Evolutionary conservation across 2,113 vertebrate genomes (phyloP).

Genomic region (Chiloscyllium plagiosum): DNA sequence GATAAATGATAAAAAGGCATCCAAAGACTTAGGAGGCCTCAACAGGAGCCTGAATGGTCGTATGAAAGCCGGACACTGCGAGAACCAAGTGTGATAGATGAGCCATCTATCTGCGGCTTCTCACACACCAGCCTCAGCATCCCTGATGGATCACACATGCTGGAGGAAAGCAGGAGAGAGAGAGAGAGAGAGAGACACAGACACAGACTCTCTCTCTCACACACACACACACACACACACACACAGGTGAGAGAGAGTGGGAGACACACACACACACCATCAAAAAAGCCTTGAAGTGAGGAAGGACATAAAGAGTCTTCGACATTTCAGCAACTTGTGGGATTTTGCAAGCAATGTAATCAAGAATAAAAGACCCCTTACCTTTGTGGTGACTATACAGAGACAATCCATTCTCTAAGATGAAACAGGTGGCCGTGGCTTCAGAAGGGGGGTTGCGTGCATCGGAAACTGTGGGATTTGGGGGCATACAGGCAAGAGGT

Average conservation of each 20-base stretch:
- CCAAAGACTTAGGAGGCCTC: not conserved
- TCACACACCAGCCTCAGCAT: not conserved
- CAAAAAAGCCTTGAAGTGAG: not conserved
- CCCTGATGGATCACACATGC: not conserved
- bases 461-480: conserved; percentile 30
- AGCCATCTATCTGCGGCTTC: not conserved
- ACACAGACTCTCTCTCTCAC: too few species aligned
- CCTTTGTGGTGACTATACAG: conserved; percentile 38
- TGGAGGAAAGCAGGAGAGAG: not conserved
- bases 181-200: too few species aligned
- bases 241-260: too few species aligned
- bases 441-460: conserved; percentile 6
- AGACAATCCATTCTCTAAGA: conserved; percentile 31
- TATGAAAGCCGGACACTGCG: not conserved
- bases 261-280: conserved; percentile 38
- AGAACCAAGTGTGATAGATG: not conserved
- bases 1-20: not conserved
- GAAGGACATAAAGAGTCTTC: not conserved
- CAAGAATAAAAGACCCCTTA: conserved; percentile 27
- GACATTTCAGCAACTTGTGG: conserved; percentile 16
- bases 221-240: not conserved
- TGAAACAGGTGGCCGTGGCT: conserved; percentile 31
- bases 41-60: not conserved
- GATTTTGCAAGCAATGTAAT: not conserved
- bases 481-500: conserved; percentile 14